A percentile compares a stretch with the other conserved stretches of the same genome.
Evolutionary conservation across 1,140 invertebrate species (phyloP).

Genomic region (Drosophila ironensis): DNA sequence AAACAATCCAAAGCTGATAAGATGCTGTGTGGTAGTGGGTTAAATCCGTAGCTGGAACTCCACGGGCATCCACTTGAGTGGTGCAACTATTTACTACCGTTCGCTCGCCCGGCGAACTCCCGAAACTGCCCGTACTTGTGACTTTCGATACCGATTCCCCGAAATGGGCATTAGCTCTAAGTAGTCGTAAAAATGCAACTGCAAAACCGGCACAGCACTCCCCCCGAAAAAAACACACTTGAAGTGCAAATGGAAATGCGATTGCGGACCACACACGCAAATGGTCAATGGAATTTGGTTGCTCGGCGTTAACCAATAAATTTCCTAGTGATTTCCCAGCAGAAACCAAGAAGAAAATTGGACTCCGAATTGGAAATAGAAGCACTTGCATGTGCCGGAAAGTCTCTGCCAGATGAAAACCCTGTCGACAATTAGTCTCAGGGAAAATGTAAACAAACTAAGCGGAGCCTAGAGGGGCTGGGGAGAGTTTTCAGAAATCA

Average conservation of each 20-base stretch:
- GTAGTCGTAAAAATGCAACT: slow-evolving; percentile 55
- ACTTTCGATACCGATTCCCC: slow-evolving; percentile 28
- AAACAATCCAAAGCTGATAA: slow-evolving; percentile 47
- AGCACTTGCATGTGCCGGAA: slow-evolving; percentile 26
- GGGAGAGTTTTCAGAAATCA: slow-evolving; percentile 56
- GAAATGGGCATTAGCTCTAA: slow-evolving; percentile 45
- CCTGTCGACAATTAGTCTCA: slow-evolving; percentile 66
- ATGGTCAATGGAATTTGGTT: too few relatives aligned
- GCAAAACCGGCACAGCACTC: slow-evolving; percentile 23
- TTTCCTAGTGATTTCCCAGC: slow-evolving; percentile 28
- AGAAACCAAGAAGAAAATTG: slow-evolving; percentile 10
- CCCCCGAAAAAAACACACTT: slow-evolving; percentile 7
- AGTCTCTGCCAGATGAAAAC: slow-evolving; percentile 38
- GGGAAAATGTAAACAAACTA: slow-evolving; percentile 54
- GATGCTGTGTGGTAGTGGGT: slow-evolving; percentile 13
- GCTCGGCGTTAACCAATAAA: slow-evolving; percentile 30
- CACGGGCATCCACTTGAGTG: slow-evolving; percentile 57
- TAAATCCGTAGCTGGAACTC: slow-evolving; percentile 41
- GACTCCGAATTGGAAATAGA: slow-evolving; percentile 10
- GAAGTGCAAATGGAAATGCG: slow-evolving; percentile 37
- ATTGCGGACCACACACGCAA: slow-evolving; percentile 22
- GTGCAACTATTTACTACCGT: slow-evolving; percentile 64
- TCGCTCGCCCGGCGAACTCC: slow-evolving; percentile 1
- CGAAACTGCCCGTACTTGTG: background rate
- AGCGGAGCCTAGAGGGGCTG: background rate